Evolutionary conservation across 2,888 invertebrate genomes (phyloP), one percentile per base, ranked within the genome.

Genomic region (Lithophane socia): DNA sequence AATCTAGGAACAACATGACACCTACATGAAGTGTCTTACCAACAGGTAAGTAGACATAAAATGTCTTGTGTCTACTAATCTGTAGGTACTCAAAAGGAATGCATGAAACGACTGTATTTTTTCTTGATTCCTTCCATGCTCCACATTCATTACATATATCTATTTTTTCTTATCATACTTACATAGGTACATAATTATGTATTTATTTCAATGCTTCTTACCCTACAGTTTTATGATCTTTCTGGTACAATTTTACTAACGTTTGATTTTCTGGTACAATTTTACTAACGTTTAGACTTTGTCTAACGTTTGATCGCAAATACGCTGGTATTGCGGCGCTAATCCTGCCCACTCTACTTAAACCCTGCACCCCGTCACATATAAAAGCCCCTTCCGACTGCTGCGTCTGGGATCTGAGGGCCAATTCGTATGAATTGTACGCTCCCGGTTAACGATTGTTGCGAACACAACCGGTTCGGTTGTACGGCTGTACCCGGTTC

Each of bases 401-500:
- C 93, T 91, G 90, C 91, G 93, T 92, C 86, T 89, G 92, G 92
- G 93, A 92, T 93, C 90, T 88, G 89, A 83, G 83, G 88, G 88
- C 90, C 92, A 93, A 93, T 94, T 93, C 92, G 91, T 92, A 91
- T 93, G 92, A 92, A 93, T 93, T 92, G 92, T 92, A 91, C 84
- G 83, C 85, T 81, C 80, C 85, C 89, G 88, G 90, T 87, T 90
- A 92, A 93, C 92, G 92, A 92, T 92, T 92, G 90, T 91, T 90
- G 89, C 87, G 89, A 89, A 88, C 87, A 86, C 85, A 87, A 88
- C 90, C 88, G 88, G 88, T 89, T 90, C 87, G 89, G 90, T 90
- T 88, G 87, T 82, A 90, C 89, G 67, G 77, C 86, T 88, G 86
- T 80, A 91, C 86, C 89, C 89, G 88, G 89, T 86, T 87, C 77